These are phyloP conservation scores for Blastomussa wellsi DNA, from an alignment of 92 coral and sea anemone species.

Conservation along the genomic window DNA sequence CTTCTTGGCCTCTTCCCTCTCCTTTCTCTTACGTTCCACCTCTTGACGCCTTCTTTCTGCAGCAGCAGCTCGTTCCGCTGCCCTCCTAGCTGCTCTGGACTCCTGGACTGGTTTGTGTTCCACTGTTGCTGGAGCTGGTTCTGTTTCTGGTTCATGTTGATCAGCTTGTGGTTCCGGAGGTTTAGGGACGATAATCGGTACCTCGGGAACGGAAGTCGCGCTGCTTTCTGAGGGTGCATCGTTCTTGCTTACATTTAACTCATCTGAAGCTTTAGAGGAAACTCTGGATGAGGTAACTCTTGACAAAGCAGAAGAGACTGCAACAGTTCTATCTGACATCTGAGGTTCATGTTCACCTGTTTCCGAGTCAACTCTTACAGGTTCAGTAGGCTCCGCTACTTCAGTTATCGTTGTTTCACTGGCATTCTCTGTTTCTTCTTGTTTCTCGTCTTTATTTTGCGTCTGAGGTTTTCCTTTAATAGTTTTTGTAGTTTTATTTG, in stretches of 20 bases:
- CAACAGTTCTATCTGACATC: slow-evolving; percentile 42
- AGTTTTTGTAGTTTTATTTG: slow-evolving; percentile 43
- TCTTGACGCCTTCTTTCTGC: slow-evolving; percentile 95
- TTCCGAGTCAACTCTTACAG: slow-evolving; percentile 85
- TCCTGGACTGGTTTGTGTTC: slow-evolving; percentile 72
- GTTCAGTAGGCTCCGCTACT: slow-evolving; percentile 37
- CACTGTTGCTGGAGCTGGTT: slow-evolving; percentile 46
- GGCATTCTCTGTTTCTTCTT: slow-evolving; percentile 40
- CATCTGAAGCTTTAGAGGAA: slow-evolving; percentile 56
- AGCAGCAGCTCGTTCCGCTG: slow-evolving; percentile 97
- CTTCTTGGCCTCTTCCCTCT: slow-evolving; percentile 91
- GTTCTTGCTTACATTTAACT: slow-evolving; percentile 17
- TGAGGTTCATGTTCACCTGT: slow-evolving; percentile 80
- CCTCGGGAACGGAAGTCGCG: slow-evolving; percentile 44
- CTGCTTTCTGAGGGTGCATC: slow-evolving; percentile 38
- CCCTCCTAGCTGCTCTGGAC: slow-evolving; percentile 83
- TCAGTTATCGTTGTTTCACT: slow-evolving; percentile 30
- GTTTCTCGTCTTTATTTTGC: slow-evolving; percentile 33
- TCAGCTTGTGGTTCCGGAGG: slow-evolving; percentile 51
- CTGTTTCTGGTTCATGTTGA: slow-evolving; percentile 33
- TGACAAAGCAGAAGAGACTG: slow-evolving; percentile 48
- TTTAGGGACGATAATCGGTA: slow-evolving; percentile 71
- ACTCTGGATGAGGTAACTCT: slow-evolving; percentile 44
- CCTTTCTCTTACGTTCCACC: slow-evolving; percentile 93
- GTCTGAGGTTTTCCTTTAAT: slow-evolving; percentile 31